Evolutionary conservation across 2,113 vertebrate species (phyloP).

Genomic region (Sterrhoptilus dennistouni): DNA sequence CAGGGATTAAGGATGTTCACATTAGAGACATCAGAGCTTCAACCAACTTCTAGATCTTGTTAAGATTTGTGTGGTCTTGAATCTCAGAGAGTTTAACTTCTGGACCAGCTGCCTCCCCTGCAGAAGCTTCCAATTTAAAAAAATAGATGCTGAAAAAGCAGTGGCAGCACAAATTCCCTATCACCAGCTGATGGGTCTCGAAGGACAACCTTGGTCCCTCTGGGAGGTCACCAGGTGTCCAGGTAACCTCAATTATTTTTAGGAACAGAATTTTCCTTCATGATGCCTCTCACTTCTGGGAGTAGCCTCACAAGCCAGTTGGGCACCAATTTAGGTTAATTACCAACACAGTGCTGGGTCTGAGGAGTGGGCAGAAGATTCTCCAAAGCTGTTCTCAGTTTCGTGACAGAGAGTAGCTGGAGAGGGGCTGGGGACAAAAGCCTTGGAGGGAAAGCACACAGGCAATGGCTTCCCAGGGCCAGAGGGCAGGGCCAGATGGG

Average conservation of each 20-base stretch:
- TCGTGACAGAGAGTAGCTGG: not conserved
- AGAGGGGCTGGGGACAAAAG: not conserved
- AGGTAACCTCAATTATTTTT: not conserved
- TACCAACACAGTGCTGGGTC: not conserved
- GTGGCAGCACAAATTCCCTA: not conserved
- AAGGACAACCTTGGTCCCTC: not conserved
- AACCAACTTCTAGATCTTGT: not conserved
- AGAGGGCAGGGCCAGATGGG: fast-evolving
- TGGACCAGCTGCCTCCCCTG: not conserved
- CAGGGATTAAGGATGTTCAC: not conserved
- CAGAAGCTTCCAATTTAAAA: not conserved
- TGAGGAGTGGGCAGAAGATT: not conserved
- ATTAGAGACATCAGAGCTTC: not conserved
- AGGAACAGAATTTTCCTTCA: not conserved
- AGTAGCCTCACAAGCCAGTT: not conserved
- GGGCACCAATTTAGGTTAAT: not conserved
- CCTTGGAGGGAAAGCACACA: fast-evolving
- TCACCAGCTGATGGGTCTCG: not conserved
- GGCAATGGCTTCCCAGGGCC: not conserved
- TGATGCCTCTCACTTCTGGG: not conserved
- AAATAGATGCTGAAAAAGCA: not conserved
- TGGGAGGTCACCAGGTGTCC: not conserved
- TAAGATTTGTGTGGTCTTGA: not conserved
- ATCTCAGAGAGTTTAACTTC: not conserved
- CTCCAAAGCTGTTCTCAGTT: not conserved